Conservation (phyloP, 2,888 invertebrate species). For the Odontothrips loti region DNA sequence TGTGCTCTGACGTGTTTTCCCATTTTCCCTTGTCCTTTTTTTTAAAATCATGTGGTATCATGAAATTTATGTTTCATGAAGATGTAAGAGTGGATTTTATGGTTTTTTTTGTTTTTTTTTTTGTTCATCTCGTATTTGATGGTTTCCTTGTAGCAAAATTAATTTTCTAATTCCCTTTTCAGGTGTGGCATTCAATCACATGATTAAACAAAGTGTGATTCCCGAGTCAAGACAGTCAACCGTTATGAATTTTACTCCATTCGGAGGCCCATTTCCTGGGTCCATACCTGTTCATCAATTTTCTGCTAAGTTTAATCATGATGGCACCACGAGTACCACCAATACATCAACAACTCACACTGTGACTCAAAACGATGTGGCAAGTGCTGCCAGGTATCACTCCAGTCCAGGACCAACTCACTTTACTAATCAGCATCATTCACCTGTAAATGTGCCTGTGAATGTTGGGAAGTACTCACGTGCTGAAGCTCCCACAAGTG, state of each 20-base stretch:
- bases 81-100: too few species aligned
- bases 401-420: constrained; percentile 44
- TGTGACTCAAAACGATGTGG: constrained; percentile 27
- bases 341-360: constrained; percentile 31
- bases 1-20: too few species aligned
- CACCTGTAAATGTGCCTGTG: constrained; percentile 54
- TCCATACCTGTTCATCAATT: constrained; percentile 80
- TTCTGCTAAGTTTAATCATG: constrained; percentile 64
- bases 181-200: background rate
- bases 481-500: constrained; percentile 42
- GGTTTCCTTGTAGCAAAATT: background rate
- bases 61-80: too few species aligned
- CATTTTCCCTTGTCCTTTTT: background rate
- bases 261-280: constrained; percentile 73
- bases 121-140: background rate
- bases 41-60: too few species aligned
- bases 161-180: background rate
- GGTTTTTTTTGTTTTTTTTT: too few species aligned
- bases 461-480: constrained; percentile 61
- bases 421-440: constrained; percentile 53
- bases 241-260: constrained; percentile 79
- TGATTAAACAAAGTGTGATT: background rate
- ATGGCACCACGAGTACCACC: constrained; percentile 44
- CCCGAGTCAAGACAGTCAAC: background rate
- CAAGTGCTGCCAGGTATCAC: constrained; percentile 35